Base-by-base conservation (phyloP, 2,113 vertebrate species). In the Holacanthus passer region DNA sequence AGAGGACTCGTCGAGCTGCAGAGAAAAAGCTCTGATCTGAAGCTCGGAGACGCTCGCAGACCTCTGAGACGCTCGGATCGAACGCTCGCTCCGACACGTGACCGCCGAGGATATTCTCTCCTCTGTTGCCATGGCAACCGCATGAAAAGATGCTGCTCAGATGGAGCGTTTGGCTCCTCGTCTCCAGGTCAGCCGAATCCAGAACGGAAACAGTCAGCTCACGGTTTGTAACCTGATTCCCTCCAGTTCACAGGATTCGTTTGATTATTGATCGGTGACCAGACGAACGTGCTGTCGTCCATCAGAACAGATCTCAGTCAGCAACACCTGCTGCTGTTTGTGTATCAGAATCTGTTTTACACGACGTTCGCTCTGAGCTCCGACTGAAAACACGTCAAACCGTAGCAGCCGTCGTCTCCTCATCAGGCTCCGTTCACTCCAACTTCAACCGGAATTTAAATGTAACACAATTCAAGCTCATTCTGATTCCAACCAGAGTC, bases 41-140 rank as follows among this genome's bases (percentile, higher is more conserved):
- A 59, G 41, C 69, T 20, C 13, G 39, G 76, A 77, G 27, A 29
- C 4, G 12, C 52, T 22, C 19, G 0, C 35, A 37, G 4, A 37
- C 35, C n/a, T n/a, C n/a, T n/a, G n/a, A n/a, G n/a, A n/a, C n/a
- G n/a, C n/a, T n/a, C n/a, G n/a, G n/a, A n/a, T n/a, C n/a, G n/a
- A n/a, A n/a, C n/a, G n/a, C n/a, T n/a, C n/a, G n/a, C n/a, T n/a
- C n/a, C n/a, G 11, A 65, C 58, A 58, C 82, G 19, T 9, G 58
- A 5, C 62, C 70, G 20, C 11, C 24, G 5, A 7, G 47, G 50
- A 31, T n/a, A 11, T 45, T 64, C 66, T 70, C 37, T 14, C 63
- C 77, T 32, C 81, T 70, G 87, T 89, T 87, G 55, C 88, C 84
- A 86, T 80, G 77, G 89, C 20, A 90, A 93, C 87, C 7, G 53